A percentile compares a stretch with the other conserved stretches of the same genome.
Conservation (phyloP, 2,888 invertebrate genomes). For the Tachystola acroxantha region DNA sequence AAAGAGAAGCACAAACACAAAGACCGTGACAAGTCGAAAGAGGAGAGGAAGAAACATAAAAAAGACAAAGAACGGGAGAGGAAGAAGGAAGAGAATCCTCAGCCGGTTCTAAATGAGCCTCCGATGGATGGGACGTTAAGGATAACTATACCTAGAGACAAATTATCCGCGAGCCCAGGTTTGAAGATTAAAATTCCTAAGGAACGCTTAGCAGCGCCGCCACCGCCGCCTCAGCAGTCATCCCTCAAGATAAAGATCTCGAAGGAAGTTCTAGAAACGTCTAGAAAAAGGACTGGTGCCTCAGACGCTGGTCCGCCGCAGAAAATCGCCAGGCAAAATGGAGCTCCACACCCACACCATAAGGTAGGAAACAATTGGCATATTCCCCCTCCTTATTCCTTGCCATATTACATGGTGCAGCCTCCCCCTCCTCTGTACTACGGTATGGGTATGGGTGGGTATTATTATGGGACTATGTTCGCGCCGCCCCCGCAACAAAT, state of each 20-base stretch:
- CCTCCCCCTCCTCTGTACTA: constrained; percentile 58
- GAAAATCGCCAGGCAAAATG: constrained; percentile 59
- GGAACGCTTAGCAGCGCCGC: constrained; percentile 81
- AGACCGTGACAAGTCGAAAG: constrained; percentile 84
- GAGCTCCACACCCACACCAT: constrained; percentile 56
- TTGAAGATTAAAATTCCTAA: constrained; percentile 91
- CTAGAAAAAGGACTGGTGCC: constrained; percentile 46
- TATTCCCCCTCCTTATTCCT: constrained; percentile 41
- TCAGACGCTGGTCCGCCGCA: constrained; percentile 39
- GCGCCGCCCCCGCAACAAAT: constrained; percentile 74
- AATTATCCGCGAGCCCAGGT: constrained; percentile 66
- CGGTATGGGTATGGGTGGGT: constrained; percentile 42
- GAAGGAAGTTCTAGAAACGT: constrained; percentile 83
- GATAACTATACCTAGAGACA: constrained; percentile 68
- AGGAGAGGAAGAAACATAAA: constrained; percentile 85
- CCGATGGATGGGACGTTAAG: constrained; percentile 44
- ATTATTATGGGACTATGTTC: constrained; percentile 29
- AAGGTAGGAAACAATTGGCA: constrained; percentile 60
- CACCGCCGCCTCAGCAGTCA: constrained; percentile 56
- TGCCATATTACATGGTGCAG: constrained; percentile 58
- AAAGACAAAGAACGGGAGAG: constrained; percentile 79
- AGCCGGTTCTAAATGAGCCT: constrained; percentile 24
- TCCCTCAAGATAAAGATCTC: constrained; percentile 89
- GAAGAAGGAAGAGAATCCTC: constrained; percentile 40
- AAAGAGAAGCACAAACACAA: constrained; percentile 90